phyloP scores from a whole-genome alignment of 2,888 invertebrate species.

The Lottia gigantea region DNA sequence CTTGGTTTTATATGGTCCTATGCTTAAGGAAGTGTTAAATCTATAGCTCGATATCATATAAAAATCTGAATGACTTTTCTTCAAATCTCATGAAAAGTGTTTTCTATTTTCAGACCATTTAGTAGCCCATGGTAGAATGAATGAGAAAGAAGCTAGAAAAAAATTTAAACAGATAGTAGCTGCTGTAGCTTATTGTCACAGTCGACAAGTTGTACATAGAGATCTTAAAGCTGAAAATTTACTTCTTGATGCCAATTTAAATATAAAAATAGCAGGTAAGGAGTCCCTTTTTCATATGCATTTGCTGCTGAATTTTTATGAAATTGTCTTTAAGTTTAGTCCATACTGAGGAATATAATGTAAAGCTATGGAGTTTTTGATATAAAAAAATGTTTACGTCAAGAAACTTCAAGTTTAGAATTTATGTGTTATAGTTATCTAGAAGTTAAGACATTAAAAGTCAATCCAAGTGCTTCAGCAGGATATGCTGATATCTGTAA shows the following conservation, averaged over 20 bases:
- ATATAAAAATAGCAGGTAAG: slow-evolving; percentile 84
- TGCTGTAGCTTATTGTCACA: slow-evolving; percentile 95
- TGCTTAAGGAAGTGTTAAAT: too few relatives aligned
- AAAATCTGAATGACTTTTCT: too few relatives aligned
- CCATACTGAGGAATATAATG: not conserved
- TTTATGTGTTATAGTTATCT: not conserved
- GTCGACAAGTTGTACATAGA: slow-evolving; percentile 88
- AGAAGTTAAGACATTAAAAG: too few relatives aligned
- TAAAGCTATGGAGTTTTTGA: too few relatives aligned
- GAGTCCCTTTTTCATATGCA: not conserved
- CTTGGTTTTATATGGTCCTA: too few relatives aligned
- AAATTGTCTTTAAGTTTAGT: too few relatives aligned
- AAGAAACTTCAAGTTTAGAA: not conserved
- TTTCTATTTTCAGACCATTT: slow-evolving; percentile 61
- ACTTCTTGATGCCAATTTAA: slow-evolving; percentile 90
- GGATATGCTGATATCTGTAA: too few relatives aligned
- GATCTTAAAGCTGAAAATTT: slow-evolving; percentile 90
- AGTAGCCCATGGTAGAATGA: slow-evolving; percentile 86
- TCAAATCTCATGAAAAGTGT: not conserved
- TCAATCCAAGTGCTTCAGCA: too few relatives aligned
- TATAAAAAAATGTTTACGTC: not conserved
- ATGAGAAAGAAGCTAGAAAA: slow-evolving; percentile 90
- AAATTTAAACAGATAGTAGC: slow-evolving; percentile 97
- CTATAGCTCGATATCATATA: too few relatives aligned
- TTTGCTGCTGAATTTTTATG: too few relatives aligned